Evolutionary conservation across 2,113 vertebrate species (phyloP).

Genomic region (Gavialis gangeticus): DNA sequence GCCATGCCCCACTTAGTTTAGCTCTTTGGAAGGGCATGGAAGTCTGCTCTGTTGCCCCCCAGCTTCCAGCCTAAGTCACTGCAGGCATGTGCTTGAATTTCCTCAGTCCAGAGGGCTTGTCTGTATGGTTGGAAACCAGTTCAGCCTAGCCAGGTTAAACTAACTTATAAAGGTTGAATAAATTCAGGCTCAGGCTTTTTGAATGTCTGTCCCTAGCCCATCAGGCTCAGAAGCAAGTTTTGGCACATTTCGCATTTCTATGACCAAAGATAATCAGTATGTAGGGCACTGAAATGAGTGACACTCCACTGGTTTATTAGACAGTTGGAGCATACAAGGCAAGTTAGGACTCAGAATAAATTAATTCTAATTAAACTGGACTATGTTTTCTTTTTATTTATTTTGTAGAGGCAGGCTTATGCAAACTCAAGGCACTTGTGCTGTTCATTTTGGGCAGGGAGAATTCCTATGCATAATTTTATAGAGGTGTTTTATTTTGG

Average conservation of each 20-base stretch:
- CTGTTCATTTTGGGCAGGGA: neutral
- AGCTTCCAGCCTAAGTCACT: no score
- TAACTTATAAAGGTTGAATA: no score
- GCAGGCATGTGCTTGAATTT: no score
- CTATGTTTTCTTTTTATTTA: neutral
- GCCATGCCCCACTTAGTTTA: no score
- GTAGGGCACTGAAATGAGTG: neutral
- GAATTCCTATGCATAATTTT: neutral
- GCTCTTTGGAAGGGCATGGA: no score
- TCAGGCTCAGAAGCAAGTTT: neutral
- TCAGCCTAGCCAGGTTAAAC: no score
- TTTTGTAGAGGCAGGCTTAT: neutral
- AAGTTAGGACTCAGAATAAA: neutral
- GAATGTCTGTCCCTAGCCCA: no score
- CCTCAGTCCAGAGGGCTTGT: no score
- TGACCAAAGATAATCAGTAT: neutral
- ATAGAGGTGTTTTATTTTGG: neutral
- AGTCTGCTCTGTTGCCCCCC: no score
- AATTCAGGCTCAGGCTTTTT: no score
- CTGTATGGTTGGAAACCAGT: no score
- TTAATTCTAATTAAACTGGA: neutral
- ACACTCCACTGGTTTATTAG: neutral
- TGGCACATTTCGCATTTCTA: neutral
- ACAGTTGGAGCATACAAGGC: neutral
- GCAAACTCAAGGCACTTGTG: neutral